phyloP scores from a whole-genome alignment of 1,140 invertebrate species.

The Drosophila jambulina region DNA sequence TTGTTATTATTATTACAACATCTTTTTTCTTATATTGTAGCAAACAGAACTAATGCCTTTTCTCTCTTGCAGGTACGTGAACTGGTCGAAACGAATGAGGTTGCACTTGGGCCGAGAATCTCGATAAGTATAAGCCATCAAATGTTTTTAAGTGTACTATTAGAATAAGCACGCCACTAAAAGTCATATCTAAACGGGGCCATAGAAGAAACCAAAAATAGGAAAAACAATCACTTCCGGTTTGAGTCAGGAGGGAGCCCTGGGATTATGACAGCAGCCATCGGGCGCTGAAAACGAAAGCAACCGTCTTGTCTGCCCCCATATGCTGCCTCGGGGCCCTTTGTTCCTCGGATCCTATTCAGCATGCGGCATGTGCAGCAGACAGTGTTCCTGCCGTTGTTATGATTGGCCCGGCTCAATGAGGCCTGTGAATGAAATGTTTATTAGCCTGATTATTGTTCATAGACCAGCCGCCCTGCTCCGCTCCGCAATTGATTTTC shows the following conservation, averaged over 20 bases:
- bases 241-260: conserved; percentile 23
- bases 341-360: conserved; percentile 39
- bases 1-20: not conserved
- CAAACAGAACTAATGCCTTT: conserved; percentile 3
- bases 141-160: not conserved
- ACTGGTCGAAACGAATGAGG: not conserved
- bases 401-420: conserved; percentile 56
- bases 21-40: not conserved
- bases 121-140: conserved; percentile 7
- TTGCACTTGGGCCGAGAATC: not conserved
- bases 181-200: conserved; percentile 4
- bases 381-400: conserved; percentile 32
- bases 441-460: conserved; percentile 68
- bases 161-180: conserved; percentile 2
- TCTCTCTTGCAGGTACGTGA: conserved; percentile 44
- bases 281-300: conserved; percentile 50
- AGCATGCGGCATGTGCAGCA: conserved; percentile 52
- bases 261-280: conserved; percentile 63
- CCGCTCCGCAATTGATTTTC: conserved; percentile 35
- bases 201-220: conserved; percentile 4
- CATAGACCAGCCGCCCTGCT: conserved; percentile 40
- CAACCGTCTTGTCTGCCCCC: conserved; percentile 25
- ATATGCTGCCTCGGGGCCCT: conserved; percentile 32
- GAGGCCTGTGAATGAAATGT: conserved; percentile 69
- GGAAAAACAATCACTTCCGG: conserved; percentile 67